phyloP scores from a whole-genome alignment of 2,113 vertebrate genomes.

The Hylia prasina region DNA sequence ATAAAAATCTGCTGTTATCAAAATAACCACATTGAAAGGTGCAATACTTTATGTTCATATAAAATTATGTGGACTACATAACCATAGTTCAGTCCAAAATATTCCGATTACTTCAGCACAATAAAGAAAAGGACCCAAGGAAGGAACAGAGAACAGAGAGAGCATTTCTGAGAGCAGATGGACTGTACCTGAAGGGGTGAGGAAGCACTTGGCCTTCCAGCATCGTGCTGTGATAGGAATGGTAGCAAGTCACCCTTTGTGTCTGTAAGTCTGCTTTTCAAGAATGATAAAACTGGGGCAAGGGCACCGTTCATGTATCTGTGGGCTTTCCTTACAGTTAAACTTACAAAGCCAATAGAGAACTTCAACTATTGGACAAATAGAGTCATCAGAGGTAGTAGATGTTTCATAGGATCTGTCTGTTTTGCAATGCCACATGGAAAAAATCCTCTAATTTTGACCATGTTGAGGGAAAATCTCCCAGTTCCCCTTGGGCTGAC shows the following conservation, averaged over 20 bases:
- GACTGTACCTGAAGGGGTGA: neutral
- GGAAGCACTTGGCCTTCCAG: neutral
- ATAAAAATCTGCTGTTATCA: neutral
- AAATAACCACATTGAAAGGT: neutral
- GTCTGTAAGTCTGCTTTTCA: neutral
- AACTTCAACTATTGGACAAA: neutral
- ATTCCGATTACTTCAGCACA: neutral
- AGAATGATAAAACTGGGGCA: neutral
- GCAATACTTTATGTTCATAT: neutral
- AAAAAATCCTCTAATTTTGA: neutral
- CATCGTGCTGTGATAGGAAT: accelerated
- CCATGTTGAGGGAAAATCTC: neutral
- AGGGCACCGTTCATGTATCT: neutral
- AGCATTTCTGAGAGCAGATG: neutral
- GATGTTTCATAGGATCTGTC: neutral
- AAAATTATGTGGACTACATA: accelerated
- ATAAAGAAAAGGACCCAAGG: neutral
- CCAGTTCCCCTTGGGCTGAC: neutral
- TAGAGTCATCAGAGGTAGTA: neutral
- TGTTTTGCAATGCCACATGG: neutral
- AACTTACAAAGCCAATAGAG: neutral
- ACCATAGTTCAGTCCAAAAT: neutral
- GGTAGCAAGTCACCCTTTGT: neutral
- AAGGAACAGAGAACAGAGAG: neutral
- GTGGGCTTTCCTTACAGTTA: neutral